Conservation (phyloP, 37 sponge, comb jelly and placozoan species). For the Theonella swinhoei region DNA sequence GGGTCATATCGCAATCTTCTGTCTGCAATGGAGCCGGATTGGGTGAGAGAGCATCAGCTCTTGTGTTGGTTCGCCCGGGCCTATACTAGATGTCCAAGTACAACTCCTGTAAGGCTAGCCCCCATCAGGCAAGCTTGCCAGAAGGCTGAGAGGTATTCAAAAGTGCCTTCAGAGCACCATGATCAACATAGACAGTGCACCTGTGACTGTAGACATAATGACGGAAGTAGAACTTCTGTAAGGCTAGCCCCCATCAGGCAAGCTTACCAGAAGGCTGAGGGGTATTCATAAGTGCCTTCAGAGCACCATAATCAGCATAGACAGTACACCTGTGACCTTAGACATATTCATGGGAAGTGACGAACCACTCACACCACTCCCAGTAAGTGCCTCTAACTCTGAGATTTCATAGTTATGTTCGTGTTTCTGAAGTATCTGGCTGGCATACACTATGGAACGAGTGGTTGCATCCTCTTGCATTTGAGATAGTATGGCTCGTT, state of each 20-base stretch:
- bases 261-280: too few species aligned
- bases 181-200: conserved; percentile 39
- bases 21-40: background rate
- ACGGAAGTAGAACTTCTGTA: conserved; percentile 30
- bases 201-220: conserved; percentile 44
- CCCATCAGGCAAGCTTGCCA: too few species aligned
- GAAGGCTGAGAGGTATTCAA: conserved; percentile 14
- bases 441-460: conserved; percentile 51
- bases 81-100: conserved; percentile 15
- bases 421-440: conserved; percentile 19
- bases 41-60: background rate
- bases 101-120: conserved; percentile 27
- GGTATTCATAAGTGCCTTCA: conserved; percentile 21
- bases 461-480: conserved; percentile 12
- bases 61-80: background rate
- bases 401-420: conserved; percentile 52
- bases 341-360: conserved; percentile 43
- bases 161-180: conserved; percentile 25
- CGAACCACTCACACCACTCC: conserved; percentile 44
- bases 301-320: conserved; percentile 46
- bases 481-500: too few species aligned
- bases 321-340: conserved; percentile 29
- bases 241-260: too few species aligned
- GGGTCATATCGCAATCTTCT: background rate
- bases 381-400: conserved; percentile 45